Base-by-base conservation (phyloP, 2,888 invertebrate species). In the Oscheius sp. region DNA sequence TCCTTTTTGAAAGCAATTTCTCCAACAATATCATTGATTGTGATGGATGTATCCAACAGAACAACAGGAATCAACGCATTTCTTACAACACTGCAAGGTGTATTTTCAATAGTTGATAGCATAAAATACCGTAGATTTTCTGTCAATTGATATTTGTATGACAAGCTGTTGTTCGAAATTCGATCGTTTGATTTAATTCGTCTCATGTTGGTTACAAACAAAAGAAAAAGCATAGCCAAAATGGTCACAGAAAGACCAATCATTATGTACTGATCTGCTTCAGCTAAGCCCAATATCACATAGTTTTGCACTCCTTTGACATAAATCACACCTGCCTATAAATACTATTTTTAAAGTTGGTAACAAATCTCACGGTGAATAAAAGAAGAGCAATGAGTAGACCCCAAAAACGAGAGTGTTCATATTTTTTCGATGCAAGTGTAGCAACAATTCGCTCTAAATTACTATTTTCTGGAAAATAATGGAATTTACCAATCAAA, bases 1-100 rank as follows among this genome's bases (percentile, higher is more conserved):
- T 42, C 25, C 31, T 61, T 61, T 15, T 61, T 29, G 42, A 61
- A 61, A 5, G 45, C n/a, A n/a, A 29, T 15, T 5, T 61, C 61
- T 15, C 61, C 61, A 6, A 61, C 42, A 27, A 61, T 27, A 20
- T 61, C 61, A 25, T 61, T 61, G 12, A 61, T 29, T 17, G 61
- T 61, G 23, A 61, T 61, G 5, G 42, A 27, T 15, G 61, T 61
- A 31, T 61, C 61, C n/a, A 42, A 25, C n/a, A 61, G 45, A 3
- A 61, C 61, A 29, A 61, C 31, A 2, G 61, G 61, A 23, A 61
- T 23, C 17, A 61, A n/a, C 4, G 61, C 61, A 15, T 61, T 61
- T 29, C 61, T 61, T 4, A 61, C 61, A 45, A 61, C 61, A 17
- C 61, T 61, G n/a, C 12, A 61, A 45, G 25, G 27, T 25, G n/a